A percentile compares a stretch with the other conserved stretches of the same genome.
Conservation (phyloP, 2,113 vertebrate genomes). For the Hiodon alosoides region DNA sequence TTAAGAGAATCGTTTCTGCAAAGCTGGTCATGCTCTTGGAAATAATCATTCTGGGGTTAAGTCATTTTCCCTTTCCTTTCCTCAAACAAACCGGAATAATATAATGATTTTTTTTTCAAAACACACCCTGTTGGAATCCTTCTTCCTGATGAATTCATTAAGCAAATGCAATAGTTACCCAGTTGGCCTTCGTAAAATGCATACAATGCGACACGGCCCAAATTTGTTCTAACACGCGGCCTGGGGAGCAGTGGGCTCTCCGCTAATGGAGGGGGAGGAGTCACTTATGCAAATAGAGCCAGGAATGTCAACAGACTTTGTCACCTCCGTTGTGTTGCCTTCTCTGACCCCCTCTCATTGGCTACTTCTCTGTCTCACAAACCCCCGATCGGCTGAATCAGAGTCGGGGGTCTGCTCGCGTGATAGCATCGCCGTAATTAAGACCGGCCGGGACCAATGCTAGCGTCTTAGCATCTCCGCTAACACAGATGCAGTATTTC, state of each 20-base stretch:
- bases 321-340: conserved; percentile 38
- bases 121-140: conserved; percentile 33
- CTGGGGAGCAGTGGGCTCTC: conserved; percentile 40
- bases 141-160: conserved; percentile 65
- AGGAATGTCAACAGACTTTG: conserved; percentile 51
- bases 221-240: conserved; percentile 71
- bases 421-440: too few species aligned
- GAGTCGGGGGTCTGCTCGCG: too few species aligned
- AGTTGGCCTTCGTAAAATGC: conserved; percentile 59
- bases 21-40: too few species aligned
- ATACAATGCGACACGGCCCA: conserved; percentile 71
- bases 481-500: too few species aligned
- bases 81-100: conserved; percentile 41
- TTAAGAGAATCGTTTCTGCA: not conserved
- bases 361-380: not conserved
- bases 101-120: conserved; percentile 65
- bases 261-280: conserved; percentile 63
- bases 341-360: conserved; percentile 18
- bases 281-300: conserved; percentile 60
- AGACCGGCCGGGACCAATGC: too few species aligned
- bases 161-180: conserved; percentile 57
- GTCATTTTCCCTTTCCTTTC: conserved; percentile 32
- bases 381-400: too few species aligned
- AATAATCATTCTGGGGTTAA: too few species aligned
- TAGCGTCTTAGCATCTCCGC: too few species aligned